Conservation (phyloP, 2,888 invertebrate genomes). For the Arctia plantaginis region DNA sequence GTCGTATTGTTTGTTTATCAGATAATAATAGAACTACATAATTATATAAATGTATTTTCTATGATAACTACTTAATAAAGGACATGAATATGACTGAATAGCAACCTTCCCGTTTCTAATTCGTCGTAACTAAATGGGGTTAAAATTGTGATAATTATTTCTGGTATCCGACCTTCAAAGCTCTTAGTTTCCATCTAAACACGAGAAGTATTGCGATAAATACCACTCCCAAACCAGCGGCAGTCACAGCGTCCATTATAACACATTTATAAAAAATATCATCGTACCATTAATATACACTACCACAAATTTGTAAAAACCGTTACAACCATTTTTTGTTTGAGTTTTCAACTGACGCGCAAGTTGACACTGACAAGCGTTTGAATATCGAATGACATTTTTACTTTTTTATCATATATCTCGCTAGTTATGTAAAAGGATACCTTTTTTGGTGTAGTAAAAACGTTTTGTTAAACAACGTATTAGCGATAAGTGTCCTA, state of each 20-base stretch:
- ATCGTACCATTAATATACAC: constrained; percentile 49
- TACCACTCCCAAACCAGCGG: constrained; percentile 63
- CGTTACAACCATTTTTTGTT: constrained; percentile 35
- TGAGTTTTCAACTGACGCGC: constrained; percentile 28
- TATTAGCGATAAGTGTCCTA: not conserved
- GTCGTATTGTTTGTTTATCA: not conserved
- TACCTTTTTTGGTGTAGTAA: too few species aligned
- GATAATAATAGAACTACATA: not conserved
- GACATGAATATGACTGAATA: not conserved
- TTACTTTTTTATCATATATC: constrained; percentile 7
- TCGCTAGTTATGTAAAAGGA: not conserved
- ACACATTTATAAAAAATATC: constrained; percentile 46
- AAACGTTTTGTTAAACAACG: not conserved
- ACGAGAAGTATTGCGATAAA: constrained; percentile 61
- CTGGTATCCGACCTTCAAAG: constrained; percentile 54
- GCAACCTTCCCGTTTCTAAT: not conserved
- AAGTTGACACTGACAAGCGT: constrained; percentile 39
- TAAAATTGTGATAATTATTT: not conserved
- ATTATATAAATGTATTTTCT: not conserved
- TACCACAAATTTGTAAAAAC: constrained; percentile 37
- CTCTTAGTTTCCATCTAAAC: constrained; percentile 65
- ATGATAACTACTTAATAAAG: not conserved
- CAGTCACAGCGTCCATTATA: constrained; percentile 61
- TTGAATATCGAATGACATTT: constrained; percentile 55
- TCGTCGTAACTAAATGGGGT: not conserved